Conservation (phyloP, 92 coral and sea anemone genomes). For the Epizoanthus illoricatus region DNA sequence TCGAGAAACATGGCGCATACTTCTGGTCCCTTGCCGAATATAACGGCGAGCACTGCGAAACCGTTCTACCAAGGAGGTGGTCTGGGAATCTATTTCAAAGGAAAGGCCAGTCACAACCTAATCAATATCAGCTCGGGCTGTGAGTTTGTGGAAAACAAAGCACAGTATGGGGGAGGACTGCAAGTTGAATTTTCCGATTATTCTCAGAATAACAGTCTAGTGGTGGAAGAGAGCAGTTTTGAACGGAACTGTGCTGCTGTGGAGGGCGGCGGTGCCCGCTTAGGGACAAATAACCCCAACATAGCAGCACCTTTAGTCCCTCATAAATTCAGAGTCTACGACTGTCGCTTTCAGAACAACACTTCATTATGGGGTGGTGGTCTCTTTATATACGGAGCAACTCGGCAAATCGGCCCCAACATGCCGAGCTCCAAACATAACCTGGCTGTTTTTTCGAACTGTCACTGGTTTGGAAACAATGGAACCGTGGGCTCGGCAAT, state of each 20-base stretch:
- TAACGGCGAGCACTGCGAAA: too few species aligned
- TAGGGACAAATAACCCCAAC: background rate
- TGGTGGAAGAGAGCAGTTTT: background rate
- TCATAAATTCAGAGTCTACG: conserved; percentile 39
- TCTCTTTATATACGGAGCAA: conserved; percentile 52
- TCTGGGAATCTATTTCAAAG: conserved; percentile 4
- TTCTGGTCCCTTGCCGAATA: background rate
- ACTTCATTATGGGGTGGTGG: conserved; percentile 76
- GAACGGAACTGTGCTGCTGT: conserved; percentile 2
- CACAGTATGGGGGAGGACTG: conserved; percentile 19
- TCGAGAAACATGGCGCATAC: background rate
- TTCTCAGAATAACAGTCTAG: conserved; percentile 10
- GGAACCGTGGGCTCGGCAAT: conserved; percentile 72
- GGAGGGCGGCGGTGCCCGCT: conserved; percentile 18
- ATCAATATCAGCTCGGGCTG: conserved; percentile 2
- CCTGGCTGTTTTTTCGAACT: conserved; percentile 31
- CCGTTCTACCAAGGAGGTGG: conserved; percentile 5
- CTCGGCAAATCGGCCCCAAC: background rate
- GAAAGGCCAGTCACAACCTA: conserved; percentile 5
- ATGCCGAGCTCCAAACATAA: conserved; percentile 9
- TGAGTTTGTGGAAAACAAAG: conserved; percentile 6
- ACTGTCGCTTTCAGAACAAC: conserved; percentile 62
- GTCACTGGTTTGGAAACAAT: conserved; percentile 51
- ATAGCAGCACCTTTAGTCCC: background rate
- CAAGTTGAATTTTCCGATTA: background rate